Conservation (phyloP, 2,113 vertebrate species). For the Melanerpes aurifrons region DNA sequence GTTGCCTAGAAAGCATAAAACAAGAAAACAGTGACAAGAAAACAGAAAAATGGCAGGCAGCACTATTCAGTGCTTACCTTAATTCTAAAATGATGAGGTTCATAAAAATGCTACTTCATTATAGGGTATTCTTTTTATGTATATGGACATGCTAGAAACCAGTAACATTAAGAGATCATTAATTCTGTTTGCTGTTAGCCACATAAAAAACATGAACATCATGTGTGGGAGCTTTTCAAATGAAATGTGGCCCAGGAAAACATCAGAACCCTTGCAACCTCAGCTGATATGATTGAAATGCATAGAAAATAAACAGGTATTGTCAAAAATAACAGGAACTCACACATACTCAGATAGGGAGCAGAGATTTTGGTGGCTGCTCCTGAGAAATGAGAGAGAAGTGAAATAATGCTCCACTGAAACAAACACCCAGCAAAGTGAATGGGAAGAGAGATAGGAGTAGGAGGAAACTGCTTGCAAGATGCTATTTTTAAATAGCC, state of each 20-base stretch:
- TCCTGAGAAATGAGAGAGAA: background rate
- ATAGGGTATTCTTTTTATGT: background rate
- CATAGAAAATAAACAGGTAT: background rate
- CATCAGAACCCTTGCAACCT: background rate
- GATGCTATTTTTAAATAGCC: background rate
- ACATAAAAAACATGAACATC: accelerated
- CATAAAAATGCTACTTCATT: background rate
- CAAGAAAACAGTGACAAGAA: background rate
- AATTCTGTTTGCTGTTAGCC: background rate
- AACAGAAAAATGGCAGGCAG: background rate
- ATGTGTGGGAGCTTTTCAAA: background rate
- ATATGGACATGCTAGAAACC: background rate
- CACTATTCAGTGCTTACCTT: background rate
- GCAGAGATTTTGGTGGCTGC: background rate
- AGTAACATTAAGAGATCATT: background rate
- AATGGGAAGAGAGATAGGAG: background rate
- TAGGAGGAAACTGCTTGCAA: constrained; percentile 13
- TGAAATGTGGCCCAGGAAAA: background rate
- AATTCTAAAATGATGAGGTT: background rate
- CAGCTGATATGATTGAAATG: background rate
- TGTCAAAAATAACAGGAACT: background rate
- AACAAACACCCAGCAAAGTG: background rate
- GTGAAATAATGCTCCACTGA: background rate
- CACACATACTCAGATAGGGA: background rate
- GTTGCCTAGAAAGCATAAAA: constrained; percentile 82